Conservation (phyloP, 2,888 invertebrate species). For the Stomorhina lunata region DNA sequence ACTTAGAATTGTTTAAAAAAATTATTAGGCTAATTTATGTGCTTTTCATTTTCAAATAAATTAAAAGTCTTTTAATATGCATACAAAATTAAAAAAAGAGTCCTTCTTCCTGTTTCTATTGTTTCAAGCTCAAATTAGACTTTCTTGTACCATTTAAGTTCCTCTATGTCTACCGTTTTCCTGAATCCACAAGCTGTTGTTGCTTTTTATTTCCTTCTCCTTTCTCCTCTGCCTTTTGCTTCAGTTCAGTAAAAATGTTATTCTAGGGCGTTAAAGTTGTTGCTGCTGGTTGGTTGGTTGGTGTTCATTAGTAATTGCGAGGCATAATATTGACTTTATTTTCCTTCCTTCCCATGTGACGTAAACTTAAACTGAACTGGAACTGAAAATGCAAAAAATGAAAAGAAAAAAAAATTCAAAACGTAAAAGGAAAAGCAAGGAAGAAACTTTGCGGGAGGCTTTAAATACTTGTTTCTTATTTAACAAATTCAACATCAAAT, state of each 20-base stretch:
- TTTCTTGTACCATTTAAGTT: not conserved
- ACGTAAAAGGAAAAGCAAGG: not conserved
- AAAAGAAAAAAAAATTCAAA: not conserved
- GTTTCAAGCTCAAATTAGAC: not conserved
- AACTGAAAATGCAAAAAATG: not conserved
- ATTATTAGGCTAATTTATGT: no score
- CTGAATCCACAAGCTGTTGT: not conserved
- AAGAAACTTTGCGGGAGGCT: constrained; percentile 63
- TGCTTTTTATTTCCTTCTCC: not conserved
- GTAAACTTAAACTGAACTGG: constrained; percentile 15
- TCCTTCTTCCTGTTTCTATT: not conserved
- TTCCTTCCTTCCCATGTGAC: constrained; percentile 54
- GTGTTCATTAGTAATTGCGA: constrained; percentile 55
- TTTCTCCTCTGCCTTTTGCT: not conserved
- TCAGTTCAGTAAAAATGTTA: constrained; percentile 48
- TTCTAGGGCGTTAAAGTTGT: constrained; percentile 49
- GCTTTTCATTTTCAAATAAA: no score
- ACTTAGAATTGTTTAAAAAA: no score
- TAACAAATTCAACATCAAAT: constrained; percentile 20
- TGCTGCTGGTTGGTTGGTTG: not conserved
- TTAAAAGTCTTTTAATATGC: no score
- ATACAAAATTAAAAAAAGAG: no score
- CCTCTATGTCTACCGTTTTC: not conserved
- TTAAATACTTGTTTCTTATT: constrained; percentile 16
- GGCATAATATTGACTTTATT: constrained; percentile 60